These are phyloP conservation scores for Brachyhypopomus occidentalis DNA, from an alignment of 2,113 vertebrate species.

Conservation along the genomic window DNA sequence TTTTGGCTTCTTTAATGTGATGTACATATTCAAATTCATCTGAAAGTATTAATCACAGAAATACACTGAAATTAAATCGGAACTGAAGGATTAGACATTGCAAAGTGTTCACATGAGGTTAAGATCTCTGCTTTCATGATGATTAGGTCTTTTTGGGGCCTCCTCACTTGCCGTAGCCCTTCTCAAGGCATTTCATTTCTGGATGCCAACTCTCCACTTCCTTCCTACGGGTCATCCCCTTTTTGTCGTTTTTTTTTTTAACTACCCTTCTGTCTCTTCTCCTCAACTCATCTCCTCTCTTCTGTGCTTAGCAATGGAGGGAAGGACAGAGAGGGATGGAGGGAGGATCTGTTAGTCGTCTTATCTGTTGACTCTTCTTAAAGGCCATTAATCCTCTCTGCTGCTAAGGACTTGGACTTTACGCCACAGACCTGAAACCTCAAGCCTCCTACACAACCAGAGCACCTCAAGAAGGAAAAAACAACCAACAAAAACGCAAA, in stretches of 20 bases:
- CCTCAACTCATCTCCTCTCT: conserved; percentile 31
- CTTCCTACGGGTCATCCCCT: conserved; percentile 31
- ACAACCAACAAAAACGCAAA: conserved; percentile 39
- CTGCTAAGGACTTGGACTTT: conserved; percentile 77
- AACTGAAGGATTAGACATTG: conserved; percentile 37
- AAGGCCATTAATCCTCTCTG: conserved; percentile 75
- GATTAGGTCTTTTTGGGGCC: conserved; percentile 21
- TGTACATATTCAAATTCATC: conserved; percentile 66
- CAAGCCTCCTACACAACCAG: conserved; percentile 69
- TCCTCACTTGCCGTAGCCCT: conserved; percentile 23
- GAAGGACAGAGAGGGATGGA: conserved; percentile 27
- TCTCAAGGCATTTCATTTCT: conserved; percentile 35
- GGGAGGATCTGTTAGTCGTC: conserved; percentile 46
- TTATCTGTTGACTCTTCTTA: conserved; percentile 68
- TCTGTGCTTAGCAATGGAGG: conserved; percentile 56
- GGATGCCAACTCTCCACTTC: conserved; percentile 44
- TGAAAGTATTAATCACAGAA: conserved; percentile 49
- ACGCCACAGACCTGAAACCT: conserved; percentile 81
- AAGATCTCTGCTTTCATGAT: conserved; percentile 41
- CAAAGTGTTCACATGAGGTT: conserved; percentile 40
- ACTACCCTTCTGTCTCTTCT: conserved; percentile 29
- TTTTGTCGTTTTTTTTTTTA: not conserved
- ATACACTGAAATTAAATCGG: conserved; percentile 50
- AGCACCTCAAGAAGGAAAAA: conserved; percentile 58
- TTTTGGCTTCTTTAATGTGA: conserved; percentile 52